Conservation (phyloP, 2,797 vertebrate genomes). For the Darevskia mixta region DNA sequence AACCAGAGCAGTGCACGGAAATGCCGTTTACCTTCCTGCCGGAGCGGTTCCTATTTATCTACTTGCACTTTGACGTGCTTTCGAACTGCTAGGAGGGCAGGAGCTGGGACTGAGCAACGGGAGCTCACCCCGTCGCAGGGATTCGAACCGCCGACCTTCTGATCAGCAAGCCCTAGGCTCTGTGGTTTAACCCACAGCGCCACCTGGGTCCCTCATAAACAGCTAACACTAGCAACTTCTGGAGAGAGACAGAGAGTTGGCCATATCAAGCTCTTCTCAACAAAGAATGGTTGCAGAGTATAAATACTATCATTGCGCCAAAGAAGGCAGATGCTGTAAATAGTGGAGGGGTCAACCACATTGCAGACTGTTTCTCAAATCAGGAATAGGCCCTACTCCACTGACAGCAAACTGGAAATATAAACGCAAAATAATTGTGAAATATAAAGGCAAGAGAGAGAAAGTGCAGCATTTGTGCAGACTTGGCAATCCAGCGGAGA, state of each 20-base stretch:
- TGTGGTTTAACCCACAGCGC: too few species aligned
- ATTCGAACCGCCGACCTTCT: too few species aligned
- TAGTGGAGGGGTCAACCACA: conserved; percentile 21
- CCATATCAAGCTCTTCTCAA: conserved; percentile 40
- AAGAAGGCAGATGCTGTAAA: conserved; percentile 21
- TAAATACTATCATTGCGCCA: conserved; percentile 40
- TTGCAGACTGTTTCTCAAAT: conserved; percentile 12
- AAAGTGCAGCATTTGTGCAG: accelerated
- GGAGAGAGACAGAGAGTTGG: conserved; percentile 39
- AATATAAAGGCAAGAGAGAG: conserved; percentile 12
- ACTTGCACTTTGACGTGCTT: too few species aligned
- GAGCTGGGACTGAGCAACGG: too few species aligned
- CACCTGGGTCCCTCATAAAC: conserved; percentile 36
- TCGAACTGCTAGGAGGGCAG: too few species aligned
- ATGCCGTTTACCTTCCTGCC: too few species aligned
- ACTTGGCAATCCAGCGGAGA: not conserved
- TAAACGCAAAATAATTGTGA: not conserved
- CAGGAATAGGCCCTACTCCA: conserved; percentile 53
- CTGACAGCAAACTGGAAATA: conserved; percentile 42
- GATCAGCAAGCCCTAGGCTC: too few species aligned
- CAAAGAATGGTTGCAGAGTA: conserved; percentile 21
- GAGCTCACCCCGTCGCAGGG: too few species aligned
- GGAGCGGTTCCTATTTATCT: too few species aligned
- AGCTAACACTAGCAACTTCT: conserved; percentile 59
- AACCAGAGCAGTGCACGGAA: too few species aligned